A percentile compares a stretch with the other conserved stretches of the same genome.
Evolutionary conservation across 2,113 vertebrate genomes (phyloP).

Genomic region (Orthonyx spaldingii): DNA sequence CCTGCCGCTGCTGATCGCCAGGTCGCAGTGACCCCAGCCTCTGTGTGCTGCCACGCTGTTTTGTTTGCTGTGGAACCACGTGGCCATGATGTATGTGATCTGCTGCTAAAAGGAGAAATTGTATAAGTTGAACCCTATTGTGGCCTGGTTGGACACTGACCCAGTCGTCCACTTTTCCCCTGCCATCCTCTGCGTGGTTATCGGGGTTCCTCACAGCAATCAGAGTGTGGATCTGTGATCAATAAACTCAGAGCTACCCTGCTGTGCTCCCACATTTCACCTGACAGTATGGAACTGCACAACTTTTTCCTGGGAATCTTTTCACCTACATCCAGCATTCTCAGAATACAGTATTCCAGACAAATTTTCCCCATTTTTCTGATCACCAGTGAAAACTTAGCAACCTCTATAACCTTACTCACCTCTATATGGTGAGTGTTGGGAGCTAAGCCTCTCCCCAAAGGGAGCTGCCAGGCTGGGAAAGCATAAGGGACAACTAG

Average conservation of each 20-base stretch:
- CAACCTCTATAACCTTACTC: background rate
- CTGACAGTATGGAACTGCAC: background rate
- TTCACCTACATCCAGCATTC: background rate
- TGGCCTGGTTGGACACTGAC: background rate
- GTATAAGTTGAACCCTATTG: background rate
- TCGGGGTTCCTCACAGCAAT: background rate
- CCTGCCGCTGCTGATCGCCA: background rate
- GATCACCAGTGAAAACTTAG: background rate
- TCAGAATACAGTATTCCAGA: background rate
- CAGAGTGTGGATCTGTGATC: background rate
- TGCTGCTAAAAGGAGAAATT: background rate
- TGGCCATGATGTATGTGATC: background rate
- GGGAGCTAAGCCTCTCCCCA: background rate
- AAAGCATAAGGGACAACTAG: background rate
- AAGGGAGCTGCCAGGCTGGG: background rate
- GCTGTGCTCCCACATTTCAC: background rate
- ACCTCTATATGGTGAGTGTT: background rate
- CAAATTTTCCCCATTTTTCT: background rate
- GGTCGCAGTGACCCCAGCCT: slow-evolving; percentile 12
- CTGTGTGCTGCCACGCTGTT: background rate
- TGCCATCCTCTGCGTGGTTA: background rate
- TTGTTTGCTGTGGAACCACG: background rate
- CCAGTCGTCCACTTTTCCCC: accelerated
- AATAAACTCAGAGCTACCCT: background rate
- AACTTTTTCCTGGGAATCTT: background rate